Base-by-base conservation (phyloP, 2,888 invertebrate species). In the Leucophora obtusa region DNA sequence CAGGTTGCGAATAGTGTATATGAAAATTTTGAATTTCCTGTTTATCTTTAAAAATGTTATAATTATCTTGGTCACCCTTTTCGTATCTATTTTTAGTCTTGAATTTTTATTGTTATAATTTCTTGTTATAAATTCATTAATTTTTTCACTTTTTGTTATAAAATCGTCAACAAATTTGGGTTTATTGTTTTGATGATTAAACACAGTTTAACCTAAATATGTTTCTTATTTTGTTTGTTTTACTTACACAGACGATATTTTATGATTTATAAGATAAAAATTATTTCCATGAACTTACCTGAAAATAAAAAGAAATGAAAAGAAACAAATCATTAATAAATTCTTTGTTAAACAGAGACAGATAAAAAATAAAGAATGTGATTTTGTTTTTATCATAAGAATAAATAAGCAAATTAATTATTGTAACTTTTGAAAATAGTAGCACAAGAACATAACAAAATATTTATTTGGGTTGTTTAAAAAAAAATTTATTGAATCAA, bases 271-370 rank as follows among this genome's bases (percentile, higher is more conserved):
- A 15, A 53, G 4, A 43, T 15, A n/a, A 10, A 38, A 38, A 65
- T 10, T 15, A 56, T 14, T n/a, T 58, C 11, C 38, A 63, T 28
- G 0, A 58, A 79, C 79, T 79, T 68, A 79, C 79, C 79, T 79
- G 51, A 15, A 79, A 79, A n/a, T 38, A 65, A 51, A 79, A 58
- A 9, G 59, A 43, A 77, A 24, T 24, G 5, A 24, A 17, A 24
- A 66, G 50, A 63, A 66, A 63, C 5, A 18, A 33, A 51, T 62
- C 4, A 60, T 65, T 70, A 69, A 69, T 47, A 63, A 68, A 68
- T 56, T 24, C 51, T 62, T n/a, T 28, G 58, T 17, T 50, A 50
- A 58, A 15, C 7, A 56, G 21, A 56, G 28, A 17, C 11, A 17
- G 9, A 54, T 28, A 9, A 43, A 35, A 62, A 54, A 71, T 54